Evolutionary conservation across 2,113 vertebrate species (phyloP).

Genomic region (Vidua macroura): DNA sequence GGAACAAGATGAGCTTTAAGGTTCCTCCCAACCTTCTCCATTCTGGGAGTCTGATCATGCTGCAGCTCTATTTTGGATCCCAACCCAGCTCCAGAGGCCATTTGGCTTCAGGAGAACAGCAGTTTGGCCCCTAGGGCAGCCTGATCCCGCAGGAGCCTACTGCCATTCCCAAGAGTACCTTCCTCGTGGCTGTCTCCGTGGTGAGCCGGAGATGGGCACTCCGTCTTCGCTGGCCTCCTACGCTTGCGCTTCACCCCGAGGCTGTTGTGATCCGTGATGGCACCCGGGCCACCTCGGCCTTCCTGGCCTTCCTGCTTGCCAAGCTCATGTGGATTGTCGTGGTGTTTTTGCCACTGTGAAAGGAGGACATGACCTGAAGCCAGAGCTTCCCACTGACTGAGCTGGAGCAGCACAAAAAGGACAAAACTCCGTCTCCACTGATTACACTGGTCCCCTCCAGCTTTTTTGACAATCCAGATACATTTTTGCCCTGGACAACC

Average conservation of each 20-base stretch:
- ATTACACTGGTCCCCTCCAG: neutral
- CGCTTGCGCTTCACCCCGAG: constrained; percentile 76
- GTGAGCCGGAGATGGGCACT: constrained; percentile 50
- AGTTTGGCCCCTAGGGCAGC: neutral
- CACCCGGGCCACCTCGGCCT: constrained; percentile 28
- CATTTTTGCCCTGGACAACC: neutral
- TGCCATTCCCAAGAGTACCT: constrained; percentile 46
- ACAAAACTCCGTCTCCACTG: neutral
- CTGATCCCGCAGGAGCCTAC: rapidly evolving
- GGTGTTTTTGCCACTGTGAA: constrained; percentile 71
- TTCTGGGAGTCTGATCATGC: neutral
- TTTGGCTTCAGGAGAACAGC: neutral
- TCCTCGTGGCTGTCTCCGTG: constrained; percentile 65
- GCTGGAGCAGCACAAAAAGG: neutral
- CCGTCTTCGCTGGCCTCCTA: constrained; percentile 62
- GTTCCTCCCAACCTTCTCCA: neutral
- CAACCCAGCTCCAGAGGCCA: neutral
- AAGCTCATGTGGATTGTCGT: constrained; percentile 45
- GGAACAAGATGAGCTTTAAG: neutral
- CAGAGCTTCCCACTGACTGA: neutral
- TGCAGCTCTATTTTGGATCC: neutral
- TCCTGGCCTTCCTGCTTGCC: constrained; percentile 61
- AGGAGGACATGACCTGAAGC: neutral
- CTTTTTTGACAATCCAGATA: neutral
- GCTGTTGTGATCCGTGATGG: constrained; percentile 69